Conservation (phyloP, 2,113 vertebrate species). For the Theristicus caerulescens region DNA sequence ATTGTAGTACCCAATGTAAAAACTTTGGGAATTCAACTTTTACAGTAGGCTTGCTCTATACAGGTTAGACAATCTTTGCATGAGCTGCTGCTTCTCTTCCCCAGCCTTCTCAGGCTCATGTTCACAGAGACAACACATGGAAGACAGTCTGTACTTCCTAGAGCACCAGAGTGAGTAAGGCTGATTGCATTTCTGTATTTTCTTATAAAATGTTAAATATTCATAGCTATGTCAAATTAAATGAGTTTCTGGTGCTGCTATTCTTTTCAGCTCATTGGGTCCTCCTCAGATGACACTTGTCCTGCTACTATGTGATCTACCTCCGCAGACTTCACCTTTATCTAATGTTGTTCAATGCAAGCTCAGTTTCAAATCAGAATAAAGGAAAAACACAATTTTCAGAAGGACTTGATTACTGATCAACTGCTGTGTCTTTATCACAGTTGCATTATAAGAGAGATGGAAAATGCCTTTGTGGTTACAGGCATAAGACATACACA, state of each 20-base stretch:
- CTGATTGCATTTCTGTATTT: conserved; percentile 65
- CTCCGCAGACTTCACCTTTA: not conserved
- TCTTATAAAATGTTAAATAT: conserved; percentile 71
- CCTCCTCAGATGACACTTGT: conserved; percentile 30
- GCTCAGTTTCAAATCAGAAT: not conserved
- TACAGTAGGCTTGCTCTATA: conserved; percentile 12
- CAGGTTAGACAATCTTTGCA: conserved; percentile 27
- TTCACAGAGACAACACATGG: conserved; percentile 7
- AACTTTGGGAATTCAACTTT: conserved; percentile 52
- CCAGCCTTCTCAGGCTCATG: not conserved
- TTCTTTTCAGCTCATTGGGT: conserved; percentile 51
- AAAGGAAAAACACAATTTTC: not conserved
- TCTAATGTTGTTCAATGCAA: not conserved
- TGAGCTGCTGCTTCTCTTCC: not conserved
- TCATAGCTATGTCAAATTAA: conserved; percentile 65
- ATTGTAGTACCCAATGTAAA: conserved; percentile 11
- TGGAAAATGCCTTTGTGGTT: not conserved
- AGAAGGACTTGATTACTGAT: not conserved
- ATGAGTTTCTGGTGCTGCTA: conserved; percentile 49
- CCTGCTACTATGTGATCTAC: not conserved
- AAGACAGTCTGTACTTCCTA: conserved; percentile 12
- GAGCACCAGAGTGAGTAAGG: conserved; percentile 46
- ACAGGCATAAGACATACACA: not conserved
- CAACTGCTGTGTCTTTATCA: not conserved
- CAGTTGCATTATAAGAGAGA: not conserved